Evolutionary conservation across 1,140 invertebrate species (phyloP).

Genomic region (Varroa destructor): DNA sequence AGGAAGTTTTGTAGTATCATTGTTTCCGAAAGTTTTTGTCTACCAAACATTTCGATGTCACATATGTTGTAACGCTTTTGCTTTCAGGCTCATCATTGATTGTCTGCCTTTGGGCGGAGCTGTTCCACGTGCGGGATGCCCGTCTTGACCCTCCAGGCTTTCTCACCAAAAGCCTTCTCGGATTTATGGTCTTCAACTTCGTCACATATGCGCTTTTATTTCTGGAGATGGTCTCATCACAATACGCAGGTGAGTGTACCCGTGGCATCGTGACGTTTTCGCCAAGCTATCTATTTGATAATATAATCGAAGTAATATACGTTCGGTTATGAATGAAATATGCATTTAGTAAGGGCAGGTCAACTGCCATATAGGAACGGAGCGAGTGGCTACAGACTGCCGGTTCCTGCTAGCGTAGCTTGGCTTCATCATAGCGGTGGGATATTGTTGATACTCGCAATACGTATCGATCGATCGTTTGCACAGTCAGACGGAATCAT

Average conservation of each 20-base stretch:
- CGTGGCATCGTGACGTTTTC: conserved; percentile 36
- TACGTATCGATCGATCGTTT: too few relatives aligned
- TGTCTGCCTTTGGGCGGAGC: conserved; percentile 88
- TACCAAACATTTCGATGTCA: too few relatives aligned
- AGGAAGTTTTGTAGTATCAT: too few relatives aligned
- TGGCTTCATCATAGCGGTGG: too few relatives aligned
- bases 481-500: too few relatives aligned
- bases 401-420: too few relatives aligned
- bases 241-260: conserved; percentile 42
- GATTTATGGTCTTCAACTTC: conserved; percentile 75
- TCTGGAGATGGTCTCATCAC: conserved; percentile 60
- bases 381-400: too few relatives aligned
- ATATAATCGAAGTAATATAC: too few relatives aligned
- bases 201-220: conserved; percentile 71
- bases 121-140: conserved; percentile 76
- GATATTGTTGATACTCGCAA: too few relatives aligned
- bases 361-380: too few relatives aligned
- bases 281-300: conserved; percentile 39
- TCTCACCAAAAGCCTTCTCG: conserved; percentile 80
- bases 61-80: not conserved
- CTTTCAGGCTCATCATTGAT: conserved; percentile 59
- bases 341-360: too few relatives aligned
- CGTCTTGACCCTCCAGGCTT: conserved; percentile 67
- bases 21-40: too few relatives aligned
- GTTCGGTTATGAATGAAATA: not conserved